Evolutionary conservation across 2,113 vertebrate genomes (phyloP), one percentile per base, ranked within the genome.

Genomic region (Glareola pratincola): DNA sequence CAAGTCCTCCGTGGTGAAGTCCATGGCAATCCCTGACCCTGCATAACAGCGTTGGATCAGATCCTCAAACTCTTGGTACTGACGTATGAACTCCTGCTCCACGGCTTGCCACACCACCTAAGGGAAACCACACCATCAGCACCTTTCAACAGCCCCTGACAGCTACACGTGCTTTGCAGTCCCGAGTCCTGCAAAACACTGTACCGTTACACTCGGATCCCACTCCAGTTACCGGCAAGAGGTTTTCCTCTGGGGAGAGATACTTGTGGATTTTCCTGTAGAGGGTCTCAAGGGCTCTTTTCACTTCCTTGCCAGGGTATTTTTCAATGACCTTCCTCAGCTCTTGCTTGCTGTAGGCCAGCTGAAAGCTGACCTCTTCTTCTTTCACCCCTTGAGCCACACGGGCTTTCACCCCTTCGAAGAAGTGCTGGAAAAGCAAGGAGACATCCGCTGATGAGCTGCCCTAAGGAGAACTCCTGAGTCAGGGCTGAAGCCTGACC

Each of bases 321-420:
- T 83, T 98, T 15, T 95, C 62, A 0, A 96, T 59, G 22, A 96
- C 92, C 62, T 94, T 97, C 66, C 94, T 47, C 75, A 97, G 96
- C 32, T 98, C 96, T 81, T 97, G 97, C 71, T 98, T 98, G 96
- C 95, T 98, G 90, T 95, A 97, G 59, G 95, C 94, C 81, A 98
- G 90, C 59, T 98, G 96, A 37, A 97, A 98, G 39, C 96, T 95
- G 60, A 97, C 43, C 43, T 97, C 97, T 39, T 98, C 96, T 43
- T 97, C 96, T 53, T 88, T 97, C 45, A 97, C 94, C 17, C 97
- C 97, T 45, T 97, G 96, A 23, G 95, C 96, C 81, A 98, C 43
- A 6, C 68, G 60, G 23, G 95, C 67, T 77, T 92, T 97, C 57
- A 98, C 94, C 1, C 97, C 96, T n/a, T 95, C 96, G 7, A 97